Percentiles rank a stretch among this genome's conserved stretches.
These are phyloP conservation scores for Empis stercorea DNA, from an alignment of 2,888 invertebrate species.

Conservation along the genomic window DNA sequence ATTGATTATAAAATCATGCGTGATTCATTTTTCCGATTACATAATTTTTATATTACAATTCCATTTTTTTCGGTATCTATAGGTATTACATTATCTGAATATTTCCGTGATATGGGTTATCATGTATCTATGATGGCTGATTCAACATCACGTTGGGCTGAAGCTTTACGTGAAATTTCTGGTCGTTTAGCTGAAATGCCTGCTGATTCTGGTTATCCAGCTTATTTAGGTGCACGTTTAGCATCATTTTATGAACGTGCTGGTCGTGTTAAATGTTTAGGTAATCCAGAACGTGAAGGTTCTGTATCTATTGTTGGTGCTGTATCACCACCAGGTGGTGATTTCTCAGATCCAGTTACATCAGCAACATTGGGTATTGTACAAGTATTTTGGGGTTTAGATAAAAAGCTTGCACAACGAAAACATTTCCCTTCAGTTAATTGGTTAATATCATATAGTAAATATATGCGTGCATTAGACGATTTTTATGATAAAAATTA, in stretches of 20 bases:
- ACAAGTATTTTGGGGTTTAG: constrained; percentile 98
- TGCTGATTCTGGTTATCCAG: constrained; percentile 97
- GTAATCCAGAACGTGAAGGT: constrained; percentile 96
- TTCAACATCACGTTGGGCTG: constrained; percentile 99
- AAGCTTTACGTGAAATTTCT: constrained; percentile 98
- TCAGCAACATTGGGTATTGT: constrained; percentile 98
- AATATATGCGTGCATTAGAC: constrained; percentile 96
- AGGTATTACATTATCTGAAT: constrained; percentile 97
- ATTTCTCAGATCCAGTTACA: constrained; percentile 99
- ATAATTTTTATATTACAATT: too few relatives aligned
- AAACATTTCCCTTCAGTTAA: constrained; percentile 99
- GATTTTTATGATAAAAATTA: constrained; percentile 99
- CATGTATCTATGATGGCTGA: constrained; percentile 99
- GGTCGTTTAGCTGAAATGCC: constrained; percentile 99
- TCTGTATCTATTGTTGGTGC: constrained; percentile 99
- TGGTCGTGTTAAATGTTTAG: constrained; percentile 91
- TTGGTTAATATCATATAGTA: constrained; percentile 99
- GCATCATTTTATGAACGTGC: constrained; percentile 99
- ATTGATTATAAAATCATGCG: background rate
- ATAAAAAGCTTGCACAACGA: constrained; percentile 96
- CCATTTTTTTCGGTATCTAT: too few relatives aligned
- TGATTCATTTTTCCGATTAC: too few relatives aligned
- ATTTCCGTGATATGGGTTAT: constrained; percentile 99
- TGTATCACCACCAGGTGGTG: constrained; percentile 99
- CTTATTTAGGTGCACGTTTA: constrained; percentile 93